Conservation (phyloP, 2,797 vertebrate genomes). For the Brachyrhaphis roseni region DNA sequence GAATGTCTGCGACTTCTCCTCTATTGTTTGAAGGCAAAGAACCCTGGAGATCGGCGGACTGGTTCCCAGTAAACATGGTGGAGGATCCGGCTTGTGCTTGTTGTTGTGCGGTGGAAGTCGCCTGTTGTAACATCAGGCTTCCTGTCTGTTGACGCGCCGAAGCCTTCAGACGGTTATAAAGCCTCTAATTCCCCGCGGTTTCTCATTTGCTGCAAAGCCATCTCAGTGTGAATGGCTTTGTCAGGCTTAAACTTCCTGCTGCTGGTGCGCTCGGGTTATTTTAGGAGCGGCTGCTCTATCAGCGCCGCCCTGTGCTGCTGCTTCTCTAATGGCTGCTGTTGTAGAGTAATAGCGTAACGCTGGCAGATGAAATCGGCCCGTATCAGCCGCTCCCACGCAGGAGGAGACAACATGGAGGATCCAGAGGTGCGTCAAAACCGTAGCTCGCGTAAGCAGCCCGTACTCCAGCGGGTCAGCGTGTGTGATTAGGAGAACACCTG, state of each 20-base stretch:
- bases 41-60: slow-evolving; percentile 1
- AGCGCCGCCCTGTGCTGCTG: slow-evolving; percentile 40
- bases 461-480: slow-evolving; percentile 67
- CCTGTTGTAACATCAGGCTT: slow-evolving; percentile 43
- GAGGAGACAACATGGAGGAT: slow-evolving; percentile 78
- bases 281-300: slow-evolving; percentile 39
- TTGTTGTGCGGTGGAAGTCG: slow-evolving; percentile 15
- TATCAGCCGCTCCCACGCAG: slow-evolving; percentile 77
- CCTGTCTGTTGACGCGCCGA: slow-evolving; percentile 35
- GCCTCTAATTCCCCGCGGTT: slow-evolving; percentile 36
- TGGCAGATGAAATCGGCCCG: slow-evolving; percentile 72
- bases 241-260: slow-evolving; percentile 52
- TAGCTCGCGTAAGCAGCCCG: slow-evolving; percentile 68
- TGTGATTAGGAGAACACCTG: slow-evolving; percentile 64
- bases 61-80: slow-evolving; percentile 17
- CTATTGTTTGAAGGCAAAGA: slow-evolving; percentile 48
- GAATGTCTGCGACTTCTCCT: slow-evolving; percentile 44
- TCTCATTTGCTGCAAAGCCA: slow-evolving; percentile 34
- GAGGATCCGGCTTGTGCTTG: slow-evolving; percentile 40
- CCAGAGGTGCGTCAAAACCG: slow-evolving; percentile 76
- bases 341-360: slow-evolving; percentile 68
- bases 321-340: slow-evolving; percentile 59
- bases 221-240: slow-evolving; percentile 56
- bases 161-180: slow-evolving; percentile 39
- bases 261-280: slow-evolving; percentile 43